Evolutionary conservation across 2,888 invertebrate species (phyloP), one percentile per base, ranked within the genome.

Genomic region (Apoda limacodes): DNA sequence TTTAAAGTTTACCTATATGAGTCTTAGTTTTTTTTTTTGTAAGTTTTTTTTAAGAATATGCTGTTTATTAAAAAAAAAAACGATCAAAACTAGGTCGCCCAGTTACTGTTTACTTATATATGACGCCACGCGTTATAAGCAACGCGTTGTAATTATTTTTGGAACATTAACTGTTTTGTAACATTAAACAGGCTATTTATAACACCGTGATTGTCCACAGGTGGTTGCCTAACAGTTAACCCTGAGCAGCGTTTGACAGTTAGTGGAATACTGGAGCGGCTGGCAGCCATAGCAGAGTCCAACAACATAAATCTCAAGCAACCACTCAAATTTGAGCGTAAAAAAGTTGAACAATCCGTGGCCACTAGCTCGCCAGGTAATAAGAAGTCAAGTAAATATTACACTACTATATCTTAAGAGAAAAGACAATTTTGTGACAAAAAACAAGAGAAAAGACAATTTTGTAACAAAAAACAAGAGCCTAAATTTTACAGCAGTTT

Each of bases 211-310:
- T 52, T 62, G 64, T 68, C 78, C 61, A 42, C 82, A 85, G 89
- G 80, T 61, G 92, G 92, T 34, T 92, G 92, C 58, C 82, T 94
- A 35, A 86, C 87, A 50, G 86, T 89, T 25, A 92, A 96, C 64
- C 98, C 98, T 2, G 84, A 84, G 30, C 86, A 90, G 49, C 86
- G 98, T 44, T 82, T 95, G 46, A 85, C 86, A 30, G 88, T 97
- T 32, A 85, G 88, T 39, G 88, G 87, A 50, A 78, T 98, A 31
- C 74, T 96, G 50, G 95, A 96, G 60, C 84, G 92, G 45, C 68
- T 98, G 42, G 93, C 92, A 32, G 92, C 95, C 32, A 89, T 98
- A 47, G 92, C 94, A 1, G 93, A 95, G 69, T 89, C 92, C 32
- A 87, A 89, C 63, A 87, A 87, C 44, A 88, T 93, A 75, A 89